Evolutionary conservation across 2,888 invertebrate species (phyloP), one percentile per base, ranked within the genome.

Genomic region (Leptura quadrifasciata): DNA sequence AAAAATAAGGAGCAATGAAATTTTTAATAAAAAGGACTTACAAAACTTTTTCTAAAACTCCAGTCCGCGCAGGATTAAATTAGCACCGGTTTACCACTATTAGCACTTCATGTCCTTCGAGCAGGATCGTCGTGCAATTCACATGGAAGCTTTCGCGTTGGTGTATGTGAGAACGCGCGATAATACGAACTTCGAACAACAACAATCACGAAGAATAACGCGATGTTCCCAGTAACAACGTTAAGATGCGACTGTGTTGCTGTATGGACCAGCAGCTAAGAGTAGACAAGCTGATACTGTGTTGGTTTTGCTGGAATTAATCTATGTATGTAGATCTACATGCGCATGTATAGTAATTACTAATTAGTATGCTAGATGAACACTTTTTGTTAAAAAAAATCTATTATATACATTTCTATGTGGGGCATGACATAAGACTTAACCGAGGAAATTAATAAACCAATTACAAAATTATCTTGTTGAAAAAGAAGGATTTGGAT

Each of bases 231-330:
- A 79, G 81, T 77, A 63, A 76, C 80, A 82, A 79, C 80, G 84
- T 81, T 82, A 83, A 84, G 84, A 83, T 82, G 82, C 82, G 84
- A 85, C 85, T 85, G 85, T 80, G 67, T 63, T 63, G 70, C 67
- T 55, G 76, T 72, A 76, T 80, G 83, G 82, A 81, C 78, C 81
- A 81, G 83, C 79, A 79, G 82, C 83, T 83, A 84, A 82, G 75
- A 79, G 79, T 81, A 81, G 82, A 82, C 82, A 82, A 81, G 80
- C 80, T 82, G 83, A 80, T 82, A 81, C 80, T 80, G 79, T 75
- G 72, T 58, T 77, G 61, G 68, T 76, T 65, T 74, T 67, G 64
- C 68, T 63, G 61, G 74, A 61, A 58, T 75, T 76, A 72, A 73
- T 76, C 78, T 75, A 75, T 76, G 77, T 77, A 77, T 77, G 78